phyloP scores from a whole-genome alignment of 2,797 vertebrate species.

The Neomorphus geoffroyi region DNA sequence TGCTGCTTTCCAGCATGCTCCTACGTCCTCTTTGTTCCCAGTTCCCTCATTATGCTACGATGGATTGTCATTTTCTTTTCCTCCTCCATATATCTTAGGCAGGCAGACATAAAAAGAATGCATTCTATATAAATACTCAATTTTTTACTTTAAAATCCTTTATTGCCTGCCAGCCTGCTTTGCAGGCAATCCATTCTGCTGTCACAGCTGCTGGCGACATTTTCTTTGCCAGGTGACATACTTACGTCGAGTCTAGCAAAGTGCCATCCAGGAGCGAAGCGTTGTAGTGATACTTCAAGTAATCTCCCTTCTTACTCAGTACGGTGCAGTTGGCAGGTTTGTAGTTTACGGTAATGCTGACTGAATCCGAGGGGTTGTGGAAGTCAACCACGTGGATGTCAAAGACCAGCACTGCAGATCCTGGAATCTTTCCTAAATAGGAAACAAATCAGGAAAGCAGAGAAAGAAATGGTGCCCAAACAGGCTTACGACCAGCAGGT shows the following conservation, averaged over 20 bases:
- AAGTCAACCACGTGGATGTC: slow-evolving; percentile 93
- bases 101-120: background rate
- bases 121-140: background rate
- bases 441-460: background rate
- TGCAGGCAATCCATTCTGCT: background rate
- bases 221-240: background rate
- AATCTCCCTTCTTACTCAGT: slow-evolving; percentile 92
- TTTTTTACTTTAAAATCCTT: background rate
- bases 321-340: slow-evolving; percentile 85
- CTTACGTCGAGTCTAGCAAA: slow-evolving; percentile 93
- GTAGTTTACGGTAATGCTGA: slow-evolving; percentile 79
- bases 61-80: background rate
- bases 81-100: background rate
- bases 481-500: background rate
- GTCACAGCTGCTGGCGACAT: background rate
- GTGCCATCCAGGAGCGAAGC: slow-evolving; percentile 92
- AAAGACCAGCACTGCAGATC: slow-evolving; percentile 95
- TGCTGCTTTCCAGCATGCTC: background rate
- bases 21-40: background rate
- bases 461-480: background rate
- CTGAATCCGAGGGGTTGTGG: slow-evolving; percentile 91
- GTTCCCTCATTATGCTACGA: background rate
- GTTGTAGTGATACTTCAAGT: slow-evolving; percentile 97
- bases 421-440: slow-evolving; percentile 87
- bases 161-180: background rate